Percentiles rank a stretch among this genome's conserved stretches.
Conservation (phyloP, 2,797 vertebrate species). For the Xerus rutilus region DNA sequence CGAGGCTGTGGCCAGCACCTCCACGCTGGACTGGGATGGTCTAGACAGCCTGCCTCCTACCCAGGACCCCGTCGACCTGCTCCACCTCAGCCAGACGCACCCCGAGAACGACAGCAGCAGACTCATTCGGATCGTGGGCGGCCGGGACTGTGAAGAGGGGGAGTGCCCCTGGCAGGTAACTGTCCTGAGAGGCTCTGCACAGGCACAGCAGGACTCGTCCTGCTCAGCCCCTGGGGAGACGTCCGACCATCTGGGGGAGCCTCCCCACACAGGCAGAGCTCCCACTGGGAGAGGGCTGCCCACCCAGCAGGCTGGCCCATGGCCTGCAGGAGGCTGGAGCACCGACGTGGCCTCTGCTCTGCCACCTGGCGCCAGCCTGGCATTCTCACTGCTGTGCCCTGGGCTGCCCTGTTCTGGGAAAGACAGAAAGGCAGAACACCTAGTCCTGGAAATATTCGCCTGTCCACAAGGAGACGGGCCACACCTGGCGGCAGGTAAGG, state of each 20-base stretch:
- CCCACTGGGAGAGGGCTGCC: too few species aligned
- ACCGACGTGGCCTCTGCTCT: accelerated
- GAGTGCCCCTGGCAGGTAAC: conserved; percentile 94
- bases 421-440: neutral
- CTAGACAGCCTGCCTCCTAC: neutral
- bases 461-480: neutral
- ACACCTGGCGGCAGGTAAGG: accelerated
- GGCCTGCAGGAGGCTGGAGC: neutral
- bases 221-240: accelerated
- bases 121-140: conserved; percentile 90
- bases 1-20: accelerated
- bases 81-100: neutral
- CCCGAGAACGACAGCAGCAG: accelerated
- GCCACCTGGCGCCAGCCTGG: neutral
- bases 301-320: neutral
- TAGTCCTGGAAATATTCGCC: too few species aligned
- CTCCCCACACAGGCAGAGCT: too few species aligned
- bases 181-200: too few species aligned
- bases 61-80: neutral
- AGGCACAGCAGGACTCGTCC: neutral
- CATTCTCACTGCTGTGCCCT: neutral
- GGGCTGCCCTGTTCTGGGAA: neutral
- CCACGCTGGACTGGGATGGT: accelerated
- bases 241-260: accelerated
- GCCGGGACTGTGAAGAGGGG: conserved; percentile 88